These are phyloP conservation scores for Arion vulgaris DNA, from an alignment of 1,140 invertebrate species.

Conservation along the genomic window DNA sequence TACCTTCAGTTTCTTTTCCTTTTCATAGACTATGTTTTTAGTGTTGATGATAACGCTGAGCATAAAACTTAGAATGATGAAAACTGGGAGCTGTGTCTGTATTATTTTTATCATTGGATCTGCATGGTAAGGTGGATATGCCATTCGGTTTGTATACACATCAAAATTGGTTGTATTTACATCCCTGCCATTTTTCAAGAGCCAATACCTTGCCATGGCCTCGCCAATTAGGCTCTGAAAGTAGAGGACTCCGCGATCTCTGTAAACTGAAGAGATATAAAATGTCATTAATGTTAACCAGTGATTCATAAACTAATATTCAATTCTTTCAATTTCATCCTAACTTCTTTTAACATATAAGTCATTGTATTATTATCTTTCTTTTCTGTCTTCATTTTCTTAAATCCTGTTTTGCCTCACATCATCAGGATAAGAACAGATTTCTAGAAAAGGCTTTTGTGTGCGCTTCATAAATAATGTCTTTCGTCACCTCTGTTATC, in stretches of 20 bases:
- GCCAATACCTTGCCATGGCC: constrained; percentile 74
- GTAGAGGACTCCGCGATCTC: constrained; percentile 76
- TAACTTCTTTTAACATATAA: too few relatives aligned
- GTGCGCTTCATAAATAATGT: too few relatives aligned
- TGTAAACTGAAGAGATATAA: background rate
- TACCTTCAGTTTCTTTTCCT: constrained; percentile 71
- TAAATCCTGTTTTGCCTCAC: too few relatives aligned
- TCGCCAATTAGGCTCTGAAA: constrained; percentile 79
- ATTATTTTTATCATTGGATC: constrained; percentile 54
- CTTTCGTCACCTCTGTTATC: too few relatives aligned
- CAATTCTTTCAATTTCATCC: too few relatives aligned
- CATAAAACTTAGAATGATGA: constrained; percentile 80
- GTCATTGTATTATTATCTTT: too few relatives aligned
- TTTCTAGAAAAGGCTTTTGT: too few relatives aligned
- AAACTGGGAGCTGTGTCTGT: constrained; percentile 75
- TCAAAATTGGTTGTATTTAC: constrained; percentile 25
- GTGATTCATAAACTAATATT: too few relatives aligned
- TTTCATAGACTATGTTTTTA: constrained; percentile 69
- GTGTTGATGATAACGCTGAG: constrained; percentile 58
- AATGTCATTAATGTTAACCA: too few relatives aligned
- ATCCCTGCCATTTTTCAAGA: background rate
- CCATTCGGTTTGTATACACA: constrained; percentile 42
- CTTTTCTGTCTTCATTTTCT: too few relatives aligned
- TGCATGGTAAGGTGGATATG: constrained; percentile 46
- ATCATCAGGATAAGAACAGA: too few relatives aligned